Base-by-base conservation (phyloP, 2,113 vertebrate species). In the Ovis canadensis region DNA sequence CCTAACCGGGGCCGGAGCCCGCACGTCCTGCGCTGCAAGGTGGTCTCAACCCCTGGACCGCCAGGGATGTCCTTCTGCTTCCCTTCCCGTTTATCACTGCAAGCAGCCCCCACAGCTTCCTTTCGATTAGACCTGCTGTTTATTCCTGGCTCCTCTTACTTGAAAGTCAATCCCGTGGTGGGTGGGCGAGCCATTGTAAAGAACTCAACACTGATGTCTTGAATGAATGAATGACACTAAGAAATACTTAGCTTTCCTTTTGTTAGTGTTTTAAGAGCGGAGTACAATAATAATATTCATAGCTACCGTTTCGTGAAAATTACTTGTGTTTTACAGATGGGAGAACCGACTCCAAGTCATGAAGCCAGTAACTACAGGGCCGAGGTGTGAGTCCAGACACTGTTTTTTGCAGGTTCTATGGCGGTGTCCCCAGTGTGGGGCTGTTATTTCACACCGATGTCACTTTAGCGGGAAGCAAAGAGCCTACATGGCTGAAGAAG, bases 391-490 rank as follows among this genome's bases (percentile, higher is more conserved):
- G 2, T 25, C 8, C 6, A 31, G 33, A 43, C 8, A 12, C 33
- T 0, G 31, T 16, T 7, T 16, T 59, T 16, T 9, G 33, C 11
- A 48, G 48, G 43, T 7, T 27, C 62, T n/a, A 4, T 0, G 2
- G 15, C 15, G 9, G 82, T 1, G 23, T 64, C 29, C 3, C 23
- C 60, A 13, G 40, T 3, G 2, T 2, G 16, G 89, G 25, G 89
- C 36, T 15, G 6, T 83, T 9, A 83, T 15, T 83, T 36, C 81
- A 57, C 67, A 25, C 15, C 1, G 3, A 29, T 23, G 23, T 14
- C 7, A 17, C 54, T 82, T 88, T 17, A 12, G 77, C 12, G 15
- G 10, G 16, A 57, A 55, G 59, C 77, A 57, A 29, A 36, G 77
- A 29, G 40, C 21, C 59, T 2, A 7, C 14, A 27, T 0, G 9